Evolutionary conservation across 2,888 invertebrate genomes (phyloP).

Genomic region (Ochropacha duplaris): DNA sequence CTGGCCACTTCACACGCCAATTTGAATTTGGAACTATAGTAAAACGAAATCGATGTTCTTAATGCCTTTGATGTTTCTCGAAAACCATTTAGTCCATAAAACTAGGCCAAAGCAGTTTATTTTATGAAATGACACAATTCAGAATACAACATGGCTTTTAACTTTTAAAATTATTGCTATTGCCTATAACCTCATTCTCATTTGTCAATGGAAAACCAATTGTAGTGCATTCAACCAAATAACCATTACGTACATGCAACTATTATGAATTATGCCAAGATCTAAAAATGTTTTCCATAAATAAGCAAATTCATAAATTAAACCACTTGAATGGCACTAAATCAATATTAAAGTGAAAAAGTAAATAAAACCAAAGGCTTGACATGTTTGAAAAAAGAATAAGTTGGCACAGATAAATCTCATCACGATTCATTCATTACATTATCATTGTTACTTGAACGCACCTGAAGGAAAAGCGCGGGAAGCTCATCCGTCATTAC

Average conservation of each 20-base stretch:
- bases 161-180: slow-evolving; percentile 36
- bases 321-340: neutral
- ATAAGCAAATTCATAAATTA: neutral
- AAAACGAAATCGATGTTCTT: slow-evolving; percentile 8
- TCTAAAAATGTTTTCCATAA: neutral
- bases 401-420: slow-evolving; percentile 15
- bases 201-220: slow-evolving; percentile 27
- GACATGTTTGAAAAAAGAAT: slow-evolving; percentile 7
- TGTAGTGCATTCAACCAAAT: slow-evolving; percentile 5
- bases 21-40: slow-evolving; percentile 8
- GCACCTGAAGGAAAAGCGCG: slow-evolving; percentile 75
- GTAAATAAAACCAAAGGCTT: slow-evolving; percentile 11
- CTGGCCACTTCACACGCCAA: slow-evolving; percentile 16
- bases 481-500: slow-evolving; percentile 74
- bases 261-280: neutral
- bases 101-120: slow-evolving; percentile 61
- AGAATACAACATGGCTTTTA: slow-evolving; percentile 37
- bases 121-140: slow-evolving; percentile 61
- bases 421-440: slow-evolving; percentile 47
- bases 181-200: slow-evolving; percentile 13
- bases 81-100: slow-evolving; percentile 51
- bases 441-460: slow-evolving; percentile 67
- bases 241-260: neutral
- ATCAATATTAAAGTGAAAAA: neutral
- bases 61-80: slow-evolving; percentile 53